Evolutionary conservation across 2,113 vertebrate genomes (phyloP).

Genomic region (Emydocephalus ijimae): DNA sequence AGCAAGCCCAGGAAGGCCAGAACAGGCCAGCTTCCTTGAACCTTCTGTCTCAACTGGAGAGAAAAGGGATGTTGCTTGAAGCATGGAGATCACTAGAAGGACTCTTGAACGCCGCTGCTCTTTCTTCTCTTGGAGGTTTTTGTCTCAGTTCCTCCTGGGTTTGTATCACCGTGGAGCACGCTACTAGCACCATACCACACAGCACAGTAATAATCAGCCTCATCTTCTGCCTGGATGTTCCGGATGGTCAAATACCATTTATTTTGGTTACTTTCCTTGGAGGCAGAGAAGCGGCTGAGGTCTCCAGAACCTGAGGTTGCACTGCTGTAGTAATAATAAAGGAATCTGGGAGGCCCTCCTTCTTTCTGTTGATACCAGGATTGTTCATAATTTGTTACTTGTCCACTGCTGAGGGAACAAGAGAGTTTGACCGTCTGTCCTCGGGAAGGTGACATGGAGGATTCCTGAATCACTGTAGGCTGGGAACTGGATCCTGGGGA

Average conservation of each 20-base stretch:
- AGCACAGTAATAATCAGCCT: background rate
- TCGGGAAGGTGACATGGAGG: background rate
- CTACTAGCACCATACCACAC: too few relatives aligned
- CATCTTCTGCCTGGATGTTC: background rate
- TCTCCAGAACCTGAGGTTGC: background rate
- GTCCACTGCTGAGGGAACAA: background rate
- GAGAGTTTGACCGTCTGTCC: background rate
- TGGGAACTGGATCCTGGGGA: background rate
- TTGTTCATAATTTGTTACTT: fast-evolving
- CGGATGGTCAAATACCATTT: conserved; percentile 11
- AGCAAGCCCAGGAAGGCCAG: too few relatives aligned
- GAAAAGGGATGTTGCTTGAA: too few relatives aligned
- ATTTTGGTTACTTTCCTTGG: background rate
- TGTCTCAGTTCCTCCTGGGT: too few relatives aligned
- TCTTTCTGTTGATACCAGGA: background rate
- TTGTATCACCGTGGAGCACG: too few relatives aligned
- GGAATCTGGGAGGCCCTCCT: background rate
- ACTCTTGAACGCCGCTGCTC: too few relatives aligned
- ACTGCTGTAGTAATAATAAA: background rate
- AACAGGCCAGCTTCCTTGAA: too few relatives aligned
- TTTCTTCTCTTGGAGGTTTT: too few relatives aligned
- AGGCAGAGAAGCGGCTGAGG: background rate
- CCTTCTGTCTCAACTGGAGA: too few relatives aligned
- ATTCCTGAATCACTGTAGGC: background rate
- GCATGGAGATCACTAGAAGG: too few relatives aligned